Conservation (phyloP, 2,888 invertebrate species). For the Agrochola lychnidis region DNA sequence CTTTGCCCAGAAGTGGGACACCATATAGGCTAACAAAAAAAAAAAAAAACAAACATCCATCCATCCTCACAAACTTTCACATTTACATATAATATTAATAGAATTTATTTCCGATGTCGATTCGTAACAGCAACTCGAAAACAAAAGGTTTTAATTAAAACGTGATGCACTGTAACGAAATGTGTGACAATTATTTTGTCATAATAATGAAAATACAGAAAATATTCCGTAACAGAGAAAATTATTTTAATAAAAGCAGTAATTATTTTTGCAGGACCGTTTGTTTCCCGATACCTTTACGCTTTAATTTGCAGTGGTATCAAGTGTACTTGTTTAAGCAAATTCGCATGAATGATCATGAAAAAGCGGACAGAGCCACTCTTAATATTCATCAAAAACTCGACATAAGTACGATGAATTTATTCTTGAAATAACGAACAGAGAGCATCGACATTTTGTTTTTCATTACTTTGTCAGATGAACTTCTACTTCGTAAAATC, state of each 20-base stretch:
- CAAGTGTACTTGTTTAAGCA: slow-evolving; percentile 20
- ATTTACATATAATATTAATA: too few relatives aligned
- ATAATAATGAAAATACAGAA: slow-evolving; percentile 17
- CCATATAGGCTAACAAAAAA: too few relatives aligned
- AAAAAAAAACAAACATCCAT: too few relatives aligned
- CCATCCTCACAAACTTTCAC: too few relatives aligned
- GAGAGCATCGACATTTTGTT: slow-evolving; percentile 4
- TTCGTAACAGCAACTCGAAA: not conserved
- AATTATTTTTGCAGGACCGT: slow-evolving; percentile 19
- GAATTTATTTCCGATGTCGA: too few relatives aligned
- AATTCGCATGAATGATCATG: slow-evolving; percentile 21
- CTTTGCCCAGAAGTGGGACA: too few relatives aligned
- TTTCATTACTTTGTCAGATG: slow-evolving; percentile 6
- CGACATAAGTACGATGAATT: slow-evolving; percentile 21
- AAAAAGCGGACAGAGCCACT: not conserved
- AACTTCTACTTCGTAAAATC: slow-evolving; percentile 34
- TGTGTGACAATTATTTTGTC: slow-evolving; percentile 9
- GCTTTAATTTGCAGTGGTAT: slow-evolving; percentile 31
- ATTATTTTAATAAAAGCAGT: slow-evolving; percentile 21
- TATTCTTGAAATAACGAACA: slow-evolving; percentile 34
- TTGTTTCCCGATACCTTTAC: slow-evolving; percentile 29
- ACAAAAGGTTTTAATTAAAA: slow-evolving; percentile 34
- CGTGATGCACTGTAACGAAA: not conserved
- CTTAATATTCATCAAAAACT: slow-evolving; percentile 41
- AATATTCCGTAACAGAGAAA: slow-evolving; percentile 1